Evolutionary conservation across 2,797 vertebrate genomes (phyloP), one percentile per base, ranked within the genome.

Genomic region (Eulemur rubriventer): DNA sequence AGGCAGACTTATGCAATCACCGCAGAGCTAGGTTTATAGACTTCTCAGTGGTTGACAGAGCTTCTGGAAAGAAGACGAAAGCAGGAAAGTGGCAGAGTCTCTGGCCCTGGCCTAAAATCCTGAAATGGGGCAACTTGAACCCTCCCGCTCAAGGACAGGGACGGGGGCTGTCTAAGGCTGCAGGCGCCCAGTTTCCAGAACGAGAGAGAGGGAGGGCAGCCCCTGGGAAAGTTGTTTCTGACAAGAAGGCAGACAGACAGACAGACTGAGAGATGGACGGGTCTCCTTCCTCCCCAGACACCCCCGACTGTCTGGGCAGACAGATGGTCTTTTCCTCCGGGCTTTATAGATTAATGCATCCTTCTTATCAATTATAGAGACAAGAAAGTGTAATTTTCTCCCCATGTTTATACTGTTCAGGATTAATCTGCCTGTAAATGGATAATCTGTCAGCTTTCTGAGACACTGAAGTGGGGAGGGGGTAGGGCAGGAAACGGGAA

Each of bases 361-460:
- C 96, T 55, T 98, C 94, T 81, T 94, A 97, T 98, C 97, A 92
- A 76, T 81, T 97, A 65, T 0, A 35, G 89, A 98, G 95, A 98
- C 97, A 98, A 98, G 98, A 97, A 97, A 82, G 3, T 93, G 89
- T 80, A 22, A 97, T 98, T 98, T 92, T 98, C 98, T 98, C 94
- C 91, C 96, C 30, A n/a, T 98, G 98, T 96, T 97, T 88, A 94
- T 98, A 98, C 91, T 96, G 98, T 94, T 98, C 97, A 84, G 98
- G 98, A 98, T 98, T 99, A 99, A 99, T 99, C 99, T 98, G 98
- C 97, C 97, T 89, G 96, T 93, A 98, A 98, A 98, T 98, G 98
- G 98, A 98, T 99, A 99, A 99, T 99, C 99, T 98, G 98, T 98
- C 98, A 98, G 98, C 92, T 96, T 98, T 98, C 97, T 97, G 98